These are phyloP conservation scores for Acleris holmiana DNA, from an alignment of 2,888 invertebrate species.

Conservation along the genomic window DNA sequence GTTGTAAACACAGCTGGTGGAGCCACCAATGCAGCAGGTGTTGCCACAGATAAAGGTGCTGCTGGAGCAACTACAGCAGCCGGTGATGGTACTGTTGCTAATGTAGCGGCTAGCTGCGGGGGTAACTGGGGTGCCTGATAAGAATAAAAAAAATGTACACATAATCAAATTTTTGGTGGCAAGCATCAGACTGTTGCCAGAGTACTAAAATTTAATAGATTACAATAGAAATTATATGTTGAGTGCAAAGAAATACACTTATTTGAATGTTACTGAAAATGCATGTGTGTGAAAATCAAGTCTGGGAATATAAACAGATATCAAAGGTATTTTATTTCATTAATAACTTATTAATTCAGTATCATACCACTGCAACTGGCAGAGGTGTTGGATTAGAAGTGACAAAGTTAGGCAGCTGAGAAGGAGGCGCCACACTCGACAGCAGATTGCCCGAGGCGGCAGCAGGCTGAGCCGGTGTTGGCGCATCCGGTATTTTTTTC, in stretches of 20 bases:
- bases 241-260: too few species aligned
- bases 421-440: conserved; percentile 88
- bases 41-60: too few species aligned
- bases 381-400: conserved; percentile 59
- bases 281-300: neutral
- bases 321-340: too few species aligned
- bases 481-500: conserved; percentile 69
- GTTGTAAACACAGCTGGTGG: conserved; percentile 33
- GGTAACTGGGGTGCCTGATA: conserved; percentile 23
- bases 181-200: too few species aligned
- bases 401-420: conserved; percentile 87
- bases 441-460: conserved; percentile 83
- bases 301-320: too few species aligned
- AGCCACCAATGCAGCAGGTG: neutral
- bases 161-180: too few species aligned
- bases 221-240: too few species aligned
- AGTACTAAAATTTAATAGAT: too few species aligned
- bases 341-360: neutral
- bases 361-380: conserved; percentile 30
- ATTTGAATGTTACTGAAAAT: too few species aligned
- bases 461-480: conserved; percentile 61
- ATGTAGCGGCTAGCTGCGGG: conserved; percentile 21
- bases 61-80: neutral
- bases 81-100: conserved; percentile 4
- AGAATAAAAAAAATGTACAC: neutral